Conservation (phyloP, 1,140 invertebrate genomes). For the Liolophura sinensis region DNA sequence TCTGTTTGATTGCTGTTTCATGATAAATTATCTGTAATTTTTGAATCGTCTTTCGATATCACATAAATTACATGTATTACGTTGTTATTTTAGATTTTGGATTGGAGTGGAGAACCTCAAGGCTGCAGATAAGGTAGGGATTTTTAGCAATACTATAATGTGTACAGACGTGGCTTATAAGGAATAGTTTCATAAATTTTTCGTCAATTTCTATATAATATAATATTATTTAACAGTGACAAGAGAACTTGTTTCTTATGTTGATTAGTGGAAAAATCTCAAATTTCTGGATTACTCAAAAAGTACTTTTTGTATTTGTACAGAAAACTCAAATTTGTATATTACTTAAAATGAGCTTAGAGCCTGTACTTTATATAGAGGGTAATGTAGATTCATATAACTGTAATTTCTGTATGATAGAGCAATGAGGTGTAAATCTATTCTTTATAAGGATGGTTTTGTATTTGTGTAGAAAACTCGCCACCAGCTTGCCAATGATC, state of each 20-base stretch:
- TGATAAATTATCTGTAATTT: not conserved
- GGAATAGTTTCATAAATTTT: too few species aligned
- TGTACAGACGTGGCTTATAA: too few species aligned
- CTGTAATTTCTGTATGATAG: too few species aligned
- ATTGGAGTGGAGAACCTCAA: constrained; percentile 84
- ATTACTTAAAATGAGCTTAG: too few species aligned
- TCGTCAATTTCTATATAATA: too few species aligned
- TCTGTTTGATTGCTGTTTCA: too few species aligned
- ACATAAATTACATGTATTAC: constrained; percentile 2
- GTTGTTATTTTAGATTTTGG: constrained; percentile 70
- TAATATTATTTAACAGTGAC: too few species aligned
- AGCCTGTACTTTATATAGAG: too few species aligned
- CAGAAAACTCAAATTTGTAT: constrained; percentile 65
- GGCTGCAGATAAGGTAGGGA: constrained; percentile 36
- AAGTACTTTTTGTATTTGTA: constrained; percentile 4
- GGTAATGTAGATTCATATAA: too few species aligned
- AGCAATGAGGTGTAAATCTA: too few species aligned
- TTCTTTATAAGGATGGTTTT: too few species aligned
- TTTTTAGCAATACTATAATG: constrained; percentile 3
- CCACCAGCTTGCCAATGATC: constrained; percentile 86
- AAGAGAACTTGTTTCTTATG: too few species aligned
- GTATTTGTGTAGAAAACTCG: constrained; percentile 61
- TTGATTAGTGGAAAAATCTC: constrained; percentile 2
- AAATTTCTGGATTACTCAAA: not conserved
- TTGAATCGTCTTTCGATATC: not conserved